Evolutionary conservation across 2,113 vertebrate species (phyloP).

Genomic region (Lophura nycthemera): DNA sequence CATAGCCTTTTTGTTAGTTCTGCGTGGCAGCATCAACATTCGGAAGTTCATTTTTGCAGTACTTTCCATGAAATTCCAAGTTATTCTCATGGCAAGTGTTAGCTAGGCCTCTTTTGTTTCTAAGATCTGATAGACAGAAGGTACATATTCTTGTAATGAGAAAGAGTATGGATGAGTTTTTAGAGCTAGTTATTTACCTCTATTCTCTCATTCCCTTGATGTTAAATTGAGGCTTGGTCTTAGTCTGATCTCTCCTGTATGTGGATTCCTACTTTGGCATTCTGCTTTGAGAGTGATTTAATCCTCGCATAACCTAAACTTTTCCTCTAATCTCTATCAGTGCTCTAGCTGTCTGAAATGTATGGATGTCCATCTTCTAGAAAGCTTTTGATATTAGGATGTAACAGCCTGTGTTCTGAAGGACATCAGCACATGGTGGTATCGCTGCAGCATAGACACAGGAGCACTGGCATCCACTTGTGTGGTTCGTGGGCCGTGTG

Average conservation of each 20-base stretch:
- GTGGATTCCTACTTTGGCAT: background rate
- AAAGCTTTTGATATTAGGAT: background rate
- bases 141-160: background rate
- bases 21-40: background rate
- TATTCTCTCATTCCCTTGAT: background rate
- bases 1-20: background rate
- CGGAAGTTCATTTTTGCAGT: accelerated
- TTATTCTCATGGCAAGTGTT: background rate
- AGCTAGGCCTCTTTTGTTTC: background rate
- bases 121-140: background rate
- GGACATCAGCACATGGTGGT: background rate
- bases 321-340: background rate
- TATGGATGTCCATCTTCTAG: background rate
- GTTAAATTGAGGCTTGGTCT: background rate
- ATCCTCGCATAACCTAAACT: background rate
- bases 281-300: background rate
- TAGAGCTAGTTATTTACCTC: background rate
- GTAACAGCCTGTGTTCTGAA: background rate
- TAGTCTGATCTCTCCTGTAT: background rate
- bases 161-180: background rate
- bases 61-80: background rate
- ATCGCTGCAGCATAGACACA: background rate
- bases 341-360: background rate
- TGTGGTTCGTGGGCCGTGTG: accelerated
- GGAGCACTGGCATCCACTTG: background rate